A percentile compares a stretch with the other conserved stretches of the same genome.
Evolutionary conservation across 1,140 invertebrate genomes (phyloP).

Genomic region (Artemia franciscana): DNA sequence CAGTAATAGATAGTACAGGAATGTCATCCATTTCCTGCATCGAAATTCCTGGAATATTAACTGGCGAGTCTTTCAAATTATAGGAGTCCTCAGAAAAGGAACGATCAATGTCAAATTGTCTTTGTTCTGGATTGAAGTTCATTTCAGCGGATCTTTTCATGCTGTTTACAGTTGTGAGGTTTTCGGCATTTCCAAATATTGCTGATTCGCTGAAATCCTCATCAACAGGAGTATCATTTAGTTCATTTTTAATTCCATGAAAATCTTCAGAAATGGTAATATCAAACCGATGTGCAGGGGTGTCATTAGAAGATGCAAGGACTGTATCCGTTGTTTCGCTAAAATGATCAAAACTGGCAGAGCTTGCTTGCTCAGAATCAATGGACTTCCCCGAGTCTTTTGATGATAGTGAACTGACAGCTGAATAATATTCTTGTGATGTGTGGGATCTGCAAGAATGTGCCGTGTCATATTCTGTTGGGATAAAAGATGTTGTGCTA

Average conservation of each 20-base stretch:
- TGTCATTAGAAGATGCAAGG: constrained; percentile 39
- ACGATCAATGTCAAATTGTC: constrained; percentile 18
- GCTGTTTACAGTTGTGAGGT: constrained; percentile 6
- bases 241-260: neutral
- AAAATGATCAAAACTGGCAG: constrained; percentile 50
- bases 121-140: constrained; percentile 50
- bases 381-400: constrained; percentile 67
- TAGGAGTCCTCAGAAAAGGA: constrained; percentile 11
- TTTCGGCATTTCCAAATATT: neutral
- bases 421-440: constrained; percentile 62
- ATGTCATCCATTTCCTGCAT: neutral
- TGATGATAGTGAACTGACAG: constrained; percentile 54
- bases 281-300: neutral
- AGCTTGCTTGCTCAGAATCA: constrained; percentile 60
- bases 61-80: neutral
- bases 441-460: constrained; percentile 41
- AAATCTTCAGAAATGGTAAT: neutral
- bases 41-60: neutral
- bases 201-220: neutral
- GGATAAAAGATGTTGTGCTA: constrained; percentile 18
- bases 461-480: constrained; percentile 72
- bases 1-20: neutral
- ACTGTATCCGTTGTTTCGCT: constrained; percentile 73
- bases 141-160: constrained; percentile 75
- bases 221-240: neutral